These are phyloP conservation scores for Elegia similella DNA, from an alignment of 2,888 invertebrate species.

Conservation along the genomic window DNA sequence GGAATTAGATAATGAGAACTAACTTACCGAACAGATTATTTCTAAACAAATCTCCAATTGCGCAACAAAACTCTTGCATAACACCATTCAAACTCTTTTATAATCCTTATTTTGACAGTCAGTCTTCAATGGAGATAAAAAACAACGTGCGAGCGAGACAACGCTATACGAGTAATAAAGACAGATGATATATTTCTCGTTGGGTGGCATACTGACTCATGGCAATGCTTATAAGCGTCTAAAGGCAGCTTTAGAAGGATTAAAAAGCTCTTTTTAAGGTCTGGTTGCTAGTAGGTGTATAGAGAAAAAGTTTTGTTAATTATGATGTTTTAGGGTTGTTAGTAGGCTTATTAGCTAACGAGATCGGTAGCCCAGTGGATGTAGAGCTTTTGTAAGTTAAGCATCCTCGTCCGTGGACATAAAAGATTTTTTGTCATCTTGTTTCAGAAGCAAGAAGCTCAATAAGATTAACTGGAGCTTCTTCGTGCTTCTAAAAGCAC, in stretches of 20 bases:
- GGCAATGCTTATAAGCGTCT: conserved; percentile 43
- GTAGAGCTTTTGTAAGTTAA: too few species aligned
- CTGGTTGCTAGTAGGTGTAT: conserved; percentile 44
- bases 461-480: too few species aligned
- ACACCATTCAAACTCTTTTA: conserved; percentile 68
- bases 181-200: conserved; percentile 39
- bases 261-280: conserved; percentile 37
- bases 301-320: conserved; percentile 33
- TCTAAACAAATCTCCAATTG: not conserved
- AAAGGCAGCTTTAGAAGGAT: conserved; percentile 50
- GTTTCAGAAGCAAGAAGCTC: too few species aligned
- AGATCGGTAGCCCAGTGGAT: too few species aligned
- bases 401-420: too few species aligned
- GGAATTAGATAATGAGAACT: too few species aligned
- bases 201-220: conserved; percentile 77
- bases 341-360: too few species aligned
- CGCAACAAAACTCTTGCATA: conserved; percentile 43
- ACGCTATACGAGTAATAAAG: conserved; percentile 43
- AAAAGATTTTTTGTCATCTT: too few species aligned
- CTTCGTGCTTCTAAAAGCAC: too few species aligned
- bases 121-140: conserved; percentile 72
- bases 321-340: not conserved
- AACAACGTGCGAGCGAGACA: conserved; percentile 49
- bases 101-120: conserved; percentile 81
- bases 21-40: too few species aligned